phyloP scores from a whole-genome alignment of 2,888 invertebrate genomes.

The Netelia melanura region DNA sequence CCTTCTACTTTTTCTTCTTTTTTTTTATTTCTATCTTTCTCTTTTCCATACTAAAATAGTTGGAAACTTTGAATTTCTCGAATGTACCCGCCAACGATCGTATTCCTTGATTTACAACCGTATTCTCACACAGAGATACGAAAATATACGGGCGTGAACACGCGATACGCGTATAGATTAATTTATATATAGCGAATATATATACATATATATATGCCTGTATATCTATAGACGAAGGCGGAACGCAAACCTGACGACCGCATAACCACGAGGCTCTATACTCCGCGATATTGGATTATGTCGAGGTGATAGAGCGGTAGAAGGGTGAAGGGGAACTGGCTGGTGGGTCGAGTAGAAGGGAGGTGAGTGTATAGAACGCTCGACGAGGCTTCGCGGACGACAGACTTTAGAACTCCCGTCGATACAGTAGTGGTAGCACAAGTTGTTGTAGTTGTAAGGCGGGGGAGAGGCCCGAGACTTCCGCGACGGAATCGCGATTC shows the following conservation, averaged over 20 bases:
- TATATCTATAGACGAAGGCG: conserved; percentile 40
- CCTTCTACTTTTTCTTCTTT: neutral
- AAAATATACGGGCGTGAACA: conserved; percentile 1
- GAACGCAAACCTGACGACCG: conserved; percentile 61
- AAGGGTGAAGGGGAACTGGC: conserved; percentile 19
- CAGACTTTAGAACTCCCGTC: conserved; percentile 79
- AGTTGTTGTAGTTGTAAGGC: conserved; percentile 33
- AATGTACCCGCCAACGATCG: neutral
- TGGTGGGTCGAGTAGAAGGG: conserved; percentile 27
- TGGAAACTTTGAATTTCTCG: too few relatives aligned
- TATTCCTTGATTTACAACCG: conserved; percentile 2
- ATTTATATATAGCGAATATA: conserved; percentile 27
- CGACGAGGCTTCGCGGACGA: conserved; percentile 67
- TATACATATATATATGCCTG: conserved; percentile 4
- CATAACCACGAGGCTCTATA: conserved; percentile 63
- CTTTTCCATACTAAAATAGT: neutral
- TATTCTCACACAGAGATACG: neutral
- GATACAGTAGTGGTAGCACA: conserved; percentile 79
- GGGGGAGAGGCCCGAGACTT: conserved; percentile 74
- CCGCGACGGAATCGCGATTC: conserved; percentile 72
- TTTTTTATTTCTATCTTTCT: neutral
- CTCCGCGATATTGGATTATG: conserved; percentile 77
- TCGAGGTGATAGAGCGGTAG: conserved; percentile 69
- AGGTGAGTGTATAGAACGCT: conserved; percentile 9
- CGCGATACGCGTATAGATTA: conserved; percentile 27